phyloP scores from a whole-genome alignment of 1,140 invertebrate species.

The Zaprionus capensis region DNA sequence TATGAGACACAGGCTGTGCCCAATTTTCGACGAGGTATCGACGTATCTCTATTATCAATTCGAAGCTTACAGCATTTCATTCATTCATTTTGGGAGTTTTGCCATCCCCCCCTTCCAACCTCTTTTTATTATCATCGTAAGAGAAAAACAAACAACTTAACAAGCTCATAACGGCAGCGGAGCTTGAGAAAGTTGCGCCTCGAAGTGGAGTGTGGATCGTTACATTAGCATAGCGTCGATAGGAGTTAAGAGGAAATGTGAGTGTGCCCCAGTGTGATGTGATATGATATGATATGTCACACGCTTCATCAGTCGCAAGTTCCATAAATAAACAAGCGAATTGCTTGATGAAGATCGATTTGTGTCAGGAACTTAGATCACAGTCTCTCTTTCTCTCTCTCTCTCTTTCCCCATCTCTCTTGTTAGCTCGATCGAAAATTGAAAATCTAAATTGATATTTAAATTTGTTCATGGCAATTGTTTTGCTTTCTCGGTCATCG shows the following conservation, averaged over 20 bases:
- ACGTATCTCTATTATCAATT: constrained; percentile 52
- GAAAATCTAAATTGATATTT: constrained; percentile 7
- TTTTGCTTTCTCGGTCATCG: constrained; percentile 7
- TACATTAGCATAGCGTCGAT: constrained; percentile 37
- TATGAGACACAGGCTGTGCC: constrained; percentile 39
- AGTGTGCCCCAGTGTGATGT: constrained; percentile 3
- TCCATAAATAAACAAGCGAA: constrained; percentile 22
- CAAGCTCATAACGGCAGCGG: constrained; percentile 45
- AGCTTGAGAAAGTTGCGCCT: constrained; percentile 54
- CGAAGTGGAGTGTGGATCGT: constrained; percentile 11
- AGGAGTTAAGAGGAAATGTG: not conserved
- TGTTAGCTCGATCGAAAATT: not conserved
- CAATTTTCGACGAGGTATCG: constrained; percentile 43
- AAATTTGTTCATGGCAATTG: constrained; percentile 29
- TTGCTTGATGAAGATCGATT: constrained; percentile 40
- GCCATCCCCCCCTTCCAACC: not conserved
- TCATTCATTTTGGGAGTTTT: constrained; percentile 49
- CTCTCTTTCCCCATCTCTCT: not conserved
- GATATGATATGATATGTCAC: constrained; percentile 28
- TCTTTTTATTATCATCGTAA: constrained; percentile 61
- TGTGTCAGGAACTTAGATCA: not conserved
- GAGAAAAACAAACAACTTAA: constrained; percentile 26
- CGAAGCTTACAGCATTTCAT: constrained; percentile 35
- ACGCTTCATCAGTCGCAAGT: constrained; percentile 24
- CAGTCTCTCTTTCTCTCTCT: not conserved